Evolutionary conservation across 2,797 vertebrate genomes (phyloP).

Genomic region (Okamejei kenojei): DNA sequence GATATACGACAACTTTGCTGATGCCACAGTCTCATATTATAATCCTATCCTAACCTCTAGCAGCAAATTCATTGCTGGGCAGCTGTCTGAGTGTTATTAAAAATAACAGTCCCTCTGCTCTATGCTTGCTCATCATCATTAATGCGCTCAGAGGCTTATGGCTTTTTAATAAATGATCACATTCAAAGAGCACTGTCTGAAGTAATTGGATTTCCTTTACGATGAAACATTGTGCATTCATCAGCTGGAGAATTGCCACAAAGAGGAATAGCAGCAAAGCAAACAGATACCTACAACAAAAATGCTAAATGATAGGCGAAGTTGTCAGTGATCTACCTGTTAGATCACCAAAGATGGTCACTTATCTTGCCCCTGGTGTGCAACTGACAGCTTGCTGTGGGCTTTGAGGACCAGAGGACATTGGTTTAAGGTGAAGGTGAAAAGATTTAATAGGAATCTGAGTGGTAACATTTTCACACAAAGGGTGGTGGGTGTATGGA

Average conservation of each 20-base stretch:
- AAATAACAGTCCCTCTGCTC: not conserved
- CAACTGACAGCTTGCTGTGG: not conserved
- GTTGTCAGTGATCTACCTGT: not conserved
- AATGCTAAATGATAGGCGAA: not conserved
- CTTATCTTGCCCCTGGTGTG: not conserved
- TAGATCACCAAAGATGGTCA: not conserved
- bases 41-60: not conserved
- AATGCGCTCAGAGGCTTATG: constrained; percentile 18
- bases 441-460: too few relatives aligned
- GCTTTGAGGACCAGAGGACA: not conserved
- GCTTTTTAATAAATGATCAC: constrained; percentile 35
- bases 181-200: constrained; percentile 12
- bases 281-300: not conserved
- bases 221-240: not conserved
- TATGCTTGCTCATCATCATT: constrained; percentile 6
- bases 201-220: constrained; percentile 25
- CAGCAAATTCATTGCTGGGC: not conserved
- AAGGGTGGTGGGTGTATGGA: too few relatives aligned
- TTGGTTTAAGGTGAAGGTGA: too few relatives aligned
- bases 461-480: too few relatives aligned
- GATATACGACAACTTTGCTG: not conserved
- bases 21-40: not conserved
- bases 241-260: not conserved
- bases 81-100: not conserved
- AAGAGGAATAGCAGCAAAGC: not conserved